A percentile compares a stretch with the other conserved stretches of the same genome.
These are phyloP conservation scores for Chelidonichthys spinosus DNA, from an alignment of 2,797 vertebrate genomes.

Conservation along the genomic window DNA sequence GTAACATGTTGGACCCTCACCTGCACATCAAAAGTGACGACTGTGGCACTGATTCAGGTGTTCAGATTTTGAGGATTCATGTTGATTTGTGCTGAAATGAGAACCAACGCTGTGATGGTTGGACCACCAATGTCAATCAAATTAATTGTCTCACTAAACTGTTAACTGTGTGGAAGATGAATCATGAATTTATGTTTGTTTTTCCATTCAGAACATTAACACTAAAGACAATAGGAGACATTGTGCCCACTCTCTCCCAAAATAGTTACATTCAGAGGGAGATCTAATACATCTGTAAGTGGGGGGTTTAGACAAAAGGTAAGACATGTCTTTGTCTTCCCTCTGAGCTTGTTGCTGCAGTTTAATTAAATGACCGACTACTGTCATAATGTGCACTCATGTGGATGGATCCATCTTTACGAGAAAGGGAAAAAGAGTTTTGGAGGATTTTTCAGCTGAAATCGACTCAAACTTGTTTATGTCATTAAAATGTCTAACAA, in stretches of 20 bases:
- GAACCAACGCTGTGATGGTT: neutral
- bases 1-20: neutral
- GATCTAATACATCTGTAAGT: conserved; percentile 12
- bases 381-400: conserved; percentile 11
- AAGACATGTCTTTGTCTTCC: neutral
- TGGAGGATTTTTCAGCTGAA: conserved; percentile 7
- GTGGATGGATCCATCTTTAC: conserved; percentile 23
- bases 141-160: neutral
- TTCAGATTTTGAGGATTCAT: neutral
- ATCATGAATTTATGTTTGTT: neutral
- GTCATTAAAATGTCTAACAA: neutral
- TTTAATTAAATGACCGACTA: conserved; percentile 34
- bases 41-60: neutral
- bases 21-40: neutral
- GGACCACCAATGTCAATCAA: neutral
- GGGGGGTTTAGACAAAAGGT: conserved; percentile 18
- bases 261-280: conserved; percentile 16
- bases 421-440: conserved; percentile 1
- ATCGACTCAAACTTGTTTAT: neutral
- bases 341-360: neutral
- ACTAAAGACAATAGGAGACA: conserved; percentile 12
- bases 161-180: conserved; percentile 5
- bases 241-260: neutral
- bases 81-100: conserved; percentile 22
- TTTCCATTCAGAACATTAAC: conserved; percentile 21